Conservation (phyloP, 2,888 invertebrate species). For the Epiblema foenella region DNA sequence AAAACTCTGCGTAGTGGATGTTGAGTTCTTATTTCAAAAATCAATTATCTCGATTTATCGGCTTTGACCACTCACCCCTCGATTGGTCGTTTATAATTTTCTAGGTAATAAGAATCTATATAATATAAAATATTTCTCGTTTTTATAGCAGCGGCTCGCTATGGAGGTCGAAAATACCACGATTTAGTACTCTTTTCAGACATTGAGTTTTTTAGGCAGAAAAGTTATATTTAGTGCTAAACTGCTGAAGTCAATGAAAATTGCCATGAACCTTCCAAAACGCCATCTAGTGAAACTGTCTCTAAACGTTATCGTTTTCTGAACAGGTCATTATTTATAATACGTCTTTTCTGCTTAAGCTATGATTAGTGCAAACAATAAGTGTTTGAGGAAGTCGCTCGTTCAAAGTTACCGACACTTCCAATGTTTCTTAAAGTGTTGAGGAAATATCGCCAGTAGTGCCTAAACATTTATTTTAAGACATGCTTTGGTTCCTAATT, state of each 20-base stretch:
- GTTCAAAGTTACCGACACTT: constrained; percentile 3
- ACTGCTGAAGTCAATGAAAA: no score
- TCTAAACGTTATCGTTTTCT: no score
- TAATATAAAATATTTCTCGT: constrained; percentile 54
- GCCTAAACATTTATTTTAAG: not conserved
- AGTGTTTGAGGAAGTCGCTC: not conserved
- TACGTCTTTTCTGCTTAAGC: no score
- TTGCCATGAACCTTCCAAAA: no score
- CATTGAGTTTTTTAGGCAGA: not conserved
- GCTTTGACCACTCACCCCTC: no score
- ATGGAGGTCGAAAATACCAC: not conserved
- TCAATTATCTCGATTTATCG: no score
- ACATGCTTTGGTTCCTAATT: not conserved
- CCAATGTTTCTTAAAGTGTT: constrained; percentile 32
- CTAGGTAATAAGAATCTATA: constrained; percentile 51
- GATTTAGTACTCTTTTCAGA: not conserved
- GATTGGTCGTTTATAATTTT: not conserved
- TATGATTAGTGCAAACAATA: not conserved
- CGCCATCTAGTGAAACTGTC: no score
- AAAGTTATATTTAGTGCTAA: not conserved
- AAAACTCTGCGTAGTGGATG: no score
- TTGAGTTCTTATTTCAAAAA: no score
- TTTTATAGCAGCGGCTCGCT: constrained; percentile 44
- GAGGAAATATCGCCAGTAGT: constrained; percentile 37
- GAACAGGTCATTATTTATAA: no score